Evolutionary conservation across 2,113 vertebrate genomes (phyloP).

Genomic region (Gallinago paraguaiae): DNA sequence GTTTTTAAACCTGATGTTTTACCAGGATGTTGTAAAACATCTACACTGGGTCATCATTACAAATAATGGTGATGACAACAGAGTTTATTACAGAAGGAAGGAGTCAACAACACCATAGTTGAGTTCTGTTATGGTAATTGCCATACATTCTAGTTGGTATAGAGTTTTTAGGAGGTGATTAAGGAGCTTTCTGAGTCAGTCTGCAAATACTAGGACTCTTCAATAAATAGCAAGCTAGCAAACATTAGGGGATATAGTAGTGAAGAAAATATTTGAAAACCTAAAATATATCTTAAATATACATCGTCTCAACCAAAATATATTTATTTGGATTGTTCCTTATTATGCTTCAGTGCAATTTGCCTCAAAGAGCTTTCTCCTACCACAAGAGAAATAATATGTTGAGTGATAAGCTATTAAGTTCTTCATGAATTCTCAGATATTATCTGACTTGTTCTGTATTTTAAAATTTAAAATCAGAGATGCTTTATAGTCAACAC

Average conservation of each 20-base stretch:
- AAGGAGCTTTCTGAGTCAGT: neutral
- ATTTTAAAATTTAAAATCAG: neutral
- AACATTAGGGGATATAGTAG: neutral
- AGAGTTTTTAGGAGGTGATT: neutral
- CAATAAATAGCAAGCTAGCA: neutral
- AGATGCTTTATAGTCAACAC: neutral
- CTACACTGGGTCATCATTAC: neutral
- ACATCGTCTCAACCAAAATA: neutral
- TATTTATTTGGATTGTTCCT: neutral
- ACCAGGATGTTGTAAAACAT: neutral
- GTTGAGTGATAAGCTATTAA: neutral
- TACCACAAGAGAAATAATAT: neutral
- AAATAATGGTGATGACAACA: neutral
- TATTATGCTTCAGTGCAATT: neutral
- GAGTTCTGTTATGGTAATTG: neutral
- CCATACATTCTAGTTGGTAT: neutral
- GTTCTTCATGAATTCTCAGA: neutral
- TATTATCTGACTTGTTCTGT: neutral
- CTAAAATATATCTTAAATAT: neutral
- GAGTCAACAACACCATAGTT: neutral
- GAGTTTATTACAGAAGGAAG: neutral
- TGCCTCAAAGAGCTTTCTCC: neutral
- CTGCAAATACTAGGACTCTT: neutral
- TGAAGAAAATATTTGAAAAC: neutral
- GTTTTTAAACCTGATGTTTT: neutral